A percentile compares a stretch with the other conserved stretches of the same genome.
Conservation (phyloP, 1,140 invertebrate species). For the Euglossa dilemma region DNA sequence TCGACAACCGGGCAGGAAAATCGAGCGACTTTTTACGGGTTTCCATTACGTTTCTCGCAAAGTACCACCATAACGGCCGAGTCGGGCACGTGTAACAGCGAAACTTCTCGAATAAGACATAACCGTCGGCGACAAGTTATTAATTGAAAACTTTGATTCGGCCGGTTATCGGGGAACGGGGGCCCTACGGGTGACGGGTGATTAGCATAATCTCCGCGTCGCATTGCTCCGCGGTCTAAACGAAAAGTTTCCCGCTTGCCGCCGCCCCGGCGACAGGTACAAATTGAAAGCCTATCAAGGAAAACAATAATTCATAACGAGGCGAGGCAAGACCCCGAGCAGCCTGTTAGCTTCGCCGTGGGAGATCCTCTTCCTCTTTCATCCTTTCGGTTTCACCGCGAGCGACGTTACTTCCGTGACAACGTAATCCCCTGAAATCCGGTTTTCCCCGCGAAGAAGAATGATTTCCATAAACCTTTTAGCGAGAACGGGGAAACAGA, state of each 20-base stretch:
- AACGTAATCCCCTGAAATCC: constrained; percentile 66
- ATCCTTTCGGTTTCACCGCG: constrained; percentile 7
- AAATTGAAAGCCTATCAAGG: constrained; percentile 44
- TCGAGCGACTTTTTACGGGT: constrained; percentile 19
- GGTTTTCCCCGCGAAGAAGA: constrained; percentile 54
- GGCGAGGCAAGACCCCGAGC: background rate
- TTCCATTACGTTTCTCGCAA: constrained; percentile 6
- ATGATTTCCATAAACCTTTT: constrained; percentile 69
- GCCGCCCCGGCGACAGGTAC: background rate
- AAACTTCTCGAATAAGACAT: constrained; percentile 57
- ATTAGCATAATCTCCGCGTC: constrained; percentile 58
- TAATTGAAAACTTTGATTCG: constrained; percentile 67
- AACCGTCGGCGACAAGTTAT: constrained; percentile 59
- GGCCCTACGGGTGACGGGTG: background rate
- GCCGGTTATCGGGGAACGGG: constrained; percentile 47
- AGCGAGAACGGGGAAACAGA: constrained; percentile 64
- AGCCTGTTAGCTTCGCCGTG: background rate
- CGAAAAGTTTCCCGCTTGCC: constrained; percentile 29
- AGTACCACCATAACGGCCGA: constrained; percentile 35
- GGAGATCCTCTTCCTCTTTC: background rate
- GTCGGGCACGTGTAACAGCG: constrained; percentile 20
- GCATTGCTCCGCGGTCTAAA: background rate
- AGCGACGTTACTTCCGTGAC: constrained; percentile 50
- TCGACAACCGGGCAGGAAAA: background rate
- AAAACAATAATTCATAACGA: constrained; percentile 44